phyloP scores from a whole-genome alignment of 2,797 vertebrate genomes.

The Anguilla pacifica region DNA sequence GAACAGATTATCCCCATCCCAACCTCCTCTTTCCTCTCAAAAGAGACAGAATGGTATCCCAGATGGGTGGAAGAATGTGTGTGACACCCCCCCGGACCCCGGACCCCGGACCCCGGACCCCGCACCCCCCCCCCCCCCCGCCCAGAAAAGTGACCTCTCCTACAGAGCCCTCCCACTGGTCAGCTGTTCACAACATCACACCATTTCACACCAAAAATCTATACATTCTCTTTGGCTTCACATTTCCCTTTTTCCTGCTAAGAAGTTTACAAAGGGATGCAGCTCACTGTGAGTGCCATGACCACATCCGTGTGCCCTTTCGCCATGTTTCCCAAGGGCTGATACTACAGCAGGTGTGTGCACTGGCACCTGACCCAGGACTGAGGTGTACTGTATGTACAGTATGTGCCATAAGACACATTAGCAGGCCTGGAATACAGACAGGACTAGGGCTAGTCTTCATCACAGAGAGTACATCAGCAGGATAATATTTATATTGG shows the following conservation, averaged over 20 bases:
- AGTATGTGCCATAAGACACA: not conserved
- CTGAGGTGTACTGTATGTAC: not conserved
- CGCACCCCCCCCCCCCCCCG: constrained; percentile 9
- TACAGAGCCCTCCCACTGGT: not conserved
- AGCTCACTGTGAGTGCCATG: too few relatives aligned
- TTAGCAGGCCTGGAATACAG: not conserved
- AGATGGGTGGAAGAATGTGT: not conserved
- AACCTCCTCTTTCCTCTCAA: constrained; percentile 44
- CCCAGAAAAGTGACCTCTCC: constrained; percentile 15
- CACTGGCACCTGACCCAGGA: not conserved
- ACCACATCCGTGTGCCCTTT: not conserved
- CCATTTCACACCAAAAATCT: not conserved
- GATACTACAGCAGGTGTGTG: not conserved
- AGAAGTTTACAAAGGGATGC: too few relatives aligned
- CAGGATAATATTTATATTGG: not conserved
- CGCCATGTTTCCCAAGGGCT: not conserved
- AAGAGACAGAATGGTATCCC: not conserved
- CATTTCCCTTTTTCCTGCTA: too few relatives aligned
- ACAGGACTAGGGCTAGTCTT: not conserved
- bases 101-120: too few relatives aligned
- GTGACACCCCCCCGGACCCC: constrained; percentile 18
- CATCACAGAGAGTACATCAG: not conserved
- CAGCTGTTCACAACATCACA: not conserved
- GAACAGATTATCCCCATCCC: constrained; percentile 49
- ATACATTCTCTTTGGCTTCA: not conserved